Evolutionary conservation across 2,113 vertebrate species (phyloP).

Genomic region (Hyperopisus bebe): DNA sequence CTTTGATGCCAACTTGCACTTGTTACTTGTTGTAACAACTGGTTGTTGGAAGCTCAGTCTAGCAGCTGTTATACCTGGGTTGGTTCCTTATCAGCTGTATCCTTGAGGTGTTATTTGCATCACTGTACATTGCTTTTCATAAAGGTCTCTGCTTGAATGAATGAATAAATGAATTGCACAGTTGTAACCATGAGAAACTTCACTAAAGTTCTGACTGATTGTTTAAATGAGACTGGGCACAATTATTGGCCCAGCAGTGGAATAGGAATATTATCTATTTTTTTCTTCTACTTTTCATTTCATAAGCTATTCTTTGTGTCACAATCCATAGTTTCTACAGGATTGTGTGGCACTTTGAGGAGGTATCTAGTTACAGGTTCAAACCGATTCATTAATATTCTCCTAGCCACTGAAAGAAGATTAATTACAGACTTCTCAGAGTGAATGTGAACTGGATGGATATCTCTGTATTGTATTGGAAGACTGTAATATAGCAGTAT

Average conservation of each 20-base stretch:
- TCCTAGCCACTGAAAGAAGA: background rate
- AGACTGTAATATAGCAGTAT: background rate
- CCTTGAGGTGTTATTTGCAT: background rate
- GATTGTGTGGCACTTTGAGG: background rate
- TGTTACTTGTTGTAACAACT: background rate
- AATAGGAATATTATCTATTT: background rate
- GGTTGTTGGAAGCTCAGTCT: background rate
- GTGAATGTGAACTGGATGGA: background rate
- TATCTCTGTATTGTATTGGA: background rate
- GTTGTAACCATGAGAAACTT: background rate
- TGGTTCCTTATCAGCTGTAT: background rate
- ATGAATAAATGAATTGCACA: background rate
- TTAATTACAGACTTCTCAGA: background rate
- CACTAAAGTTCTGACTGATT: background rate
- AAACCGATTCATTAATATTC: conserved; percentile 3
- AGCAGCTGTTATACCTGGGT: background rate
- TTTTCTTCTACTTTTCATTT: background rate
- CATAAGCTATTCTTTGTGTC: background rate
- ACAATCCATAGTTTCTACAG: background rate
- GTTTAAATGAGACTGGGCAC: background rate
- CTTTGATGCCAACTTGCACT: background rate
- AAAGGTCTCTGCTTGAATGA: background rate
- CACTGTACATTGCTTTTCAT: background rate
- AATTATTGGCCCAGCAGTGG: background rate
- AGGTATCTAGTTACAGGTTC: background rate